Conservation (phyloP, 2,113 vertebrate species). For the Hemicordylus capensis region DNA sequence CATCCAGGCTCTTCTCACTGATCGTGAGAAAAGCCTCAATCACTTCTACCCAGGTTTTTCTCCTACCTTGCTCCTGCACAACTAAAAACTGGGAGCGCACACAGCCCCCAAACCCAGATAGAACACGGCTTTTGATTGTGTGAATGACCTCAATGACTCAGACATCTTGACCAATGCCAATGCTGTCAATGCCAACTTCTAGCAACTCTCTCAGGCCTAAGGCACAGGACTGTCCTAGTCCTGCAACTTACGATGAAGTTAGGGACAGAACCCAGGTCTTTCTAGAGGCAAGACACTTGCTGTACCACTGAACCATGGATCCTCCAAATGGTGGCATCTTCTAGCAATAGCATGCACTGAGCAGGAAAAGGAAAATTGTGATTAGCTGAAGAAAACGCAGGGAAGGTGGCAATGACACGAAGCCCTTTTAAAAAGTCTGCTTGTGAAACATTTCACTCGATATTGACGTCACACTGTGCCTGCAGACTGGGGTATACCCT, state of each 20-base stretch:
- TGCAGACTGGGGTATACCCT: slow-evolving; percentile 31
- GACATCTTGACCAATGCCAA: too few species aligned
- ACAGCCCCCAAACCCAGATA: too few species aligned
- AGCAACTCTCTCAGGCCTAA: too few species aligned
- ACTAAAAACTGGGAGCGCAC: too few species aligned
- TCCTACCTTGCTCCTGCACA: too few species aligned
- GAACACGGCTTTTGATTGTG: too few species aligned
- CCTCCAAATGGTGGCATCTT: not conserved
- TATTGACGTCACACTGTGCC: not conserved
- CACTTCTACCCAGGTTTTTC: too few species aligned
- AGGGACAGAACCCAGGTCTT: not conserved
- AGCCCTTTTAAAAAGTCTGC: not conserved
- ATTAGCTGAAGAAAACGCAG: not conserved
- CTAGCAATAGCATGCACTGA: not conserved
- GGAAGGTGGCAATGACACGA: not conserved
- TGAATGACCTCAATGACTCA: too few species aligned
- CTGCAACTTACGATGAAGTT: not conserved
- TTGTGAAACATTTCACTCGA: not conserved
- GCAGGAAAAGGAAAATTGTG: slow-evolving; percentile 15
- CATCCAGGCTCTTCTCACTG: too few species aligned
- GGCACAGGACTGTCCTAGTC: not conserved
- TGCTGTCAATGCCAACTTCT: too few species aligned
- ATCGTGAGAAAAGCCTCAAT: too few species aligned
- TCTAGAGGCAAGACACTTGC: not conserved
- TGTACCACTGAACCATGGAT: not conserved